Percentiles rank a stretch among this genome's conserved stretches.
Conservation (phyloP, 2,113 vertebrate genomes). For the Gulo gulo region DNA sequence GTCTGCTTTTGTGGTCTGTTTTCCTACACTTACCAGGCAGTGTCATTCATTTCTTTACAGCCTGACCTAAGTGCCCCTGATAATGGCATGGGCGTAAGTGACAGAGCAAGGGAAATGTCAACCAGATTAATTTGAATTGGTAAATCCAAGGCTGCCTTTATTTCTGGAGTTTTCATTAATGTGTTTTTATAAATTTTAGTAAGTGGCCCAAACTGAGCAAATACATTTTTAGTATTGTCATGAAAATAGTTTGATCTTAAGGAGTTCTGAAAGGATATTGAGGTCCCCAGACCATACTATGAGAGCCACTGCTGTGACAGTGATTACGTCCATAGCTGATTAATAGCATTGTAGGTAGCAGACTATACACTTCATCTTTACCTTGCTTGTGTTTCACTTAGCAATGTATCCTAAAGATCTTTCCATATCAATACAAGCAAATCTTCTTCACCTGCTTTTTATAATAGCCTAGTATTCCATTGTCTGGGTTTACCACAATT, state of each 20-base stretch:
- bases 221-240: not conserved
- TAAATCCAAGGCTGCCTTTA: not conserved
- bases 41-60: not conserved
- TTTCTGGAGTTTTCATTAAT: not conserved
- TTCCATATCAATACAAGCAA: not conserved
- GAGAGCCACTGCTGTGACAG: not conserved
- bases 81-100: not conserved
- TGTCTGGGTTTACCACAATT: not conserved
- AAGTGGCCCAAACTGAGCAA: not conserved
- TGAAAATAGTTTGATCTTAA: not conserved
- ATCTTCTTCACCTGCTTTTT: not conserved
- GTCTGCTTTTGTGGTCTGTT: not conserved
- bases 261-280: not conserved
- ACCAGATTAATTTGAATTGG: not conserved
- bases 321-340: not conserved
- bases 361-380: not conserved
- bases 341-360: not conserved
- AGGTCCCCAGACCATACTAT: not conserved
- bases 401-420: not conserved
- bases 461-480: not conserved
- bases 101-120: conserved; percentile 6
- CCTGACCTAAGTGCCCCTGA: not conserved
- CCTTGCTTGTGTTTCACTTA: not conserved
- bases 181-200: not conserved
- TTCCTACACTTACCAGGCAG: not conserved